Evolutionary conservation across 2,113 vertebrate genomes (phyloP), one percentile per base, ranked within the genome.

Genomic region (Lasiurus borealis): DNA sequence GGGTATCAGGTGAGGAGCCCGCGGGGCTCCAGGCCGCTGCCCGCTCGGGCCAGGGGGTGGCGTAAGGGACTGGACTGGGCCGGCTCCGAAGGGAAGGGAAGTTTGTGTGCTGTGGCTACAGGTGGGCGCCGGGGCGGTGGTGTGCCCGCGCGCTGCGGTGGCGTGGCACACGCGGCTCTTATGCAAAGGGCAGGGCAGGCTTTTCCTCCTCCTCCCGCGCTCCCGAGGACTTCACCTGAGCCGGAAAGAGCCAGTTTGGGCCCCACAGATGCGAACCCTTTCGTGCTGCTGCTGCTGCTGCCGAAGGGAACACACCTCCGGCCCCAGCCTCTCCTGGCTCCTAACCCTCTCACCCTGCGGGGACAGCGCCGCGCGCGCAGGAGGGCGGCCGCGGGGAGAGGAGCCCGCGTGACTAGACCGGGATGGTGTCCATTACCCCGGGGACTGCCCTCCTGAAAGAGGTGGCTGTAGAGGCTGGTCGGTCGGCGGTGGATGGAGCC

Each of bases 1-100:
- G 91, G 76, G 83, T 68, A 34, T 97, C 96, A 97, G 96, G 97
- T 97, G 94, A 96, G 86, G 91, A 93, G 50, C 87, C 84, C 40
- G 62, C 72, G 18, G 64, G 86, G n/a, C 48, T 40, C 72, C n/a
- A 6, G 94, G 88, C 75, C 66, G 88, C 76, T 95, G 81, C 90
- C 15, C 1, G 25, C 57, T 90, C 8, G 76, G 76, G 78, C 95
- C 92, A 85, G 92, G 71, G 94, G 96, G 59, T 87, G 96, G 95
- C 85, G 93, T 86, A 4, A 34, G 82, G 86, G 78, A 31, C 68
- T 29, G 2, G 21, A 44, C 68, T 48, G 40, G 84, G 73, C 27
- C 62, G 15, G 50, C 31, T 27, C 69, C 2, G 14, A 40, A 82
- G 16, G 54, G 71, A n/a, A 31, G 71, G 48, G 85, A 97, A 97